phyloP scores from a whole-genome alignment of 2,113 vertebrate genomes.

The Pteruthius melanotis region DNA sequence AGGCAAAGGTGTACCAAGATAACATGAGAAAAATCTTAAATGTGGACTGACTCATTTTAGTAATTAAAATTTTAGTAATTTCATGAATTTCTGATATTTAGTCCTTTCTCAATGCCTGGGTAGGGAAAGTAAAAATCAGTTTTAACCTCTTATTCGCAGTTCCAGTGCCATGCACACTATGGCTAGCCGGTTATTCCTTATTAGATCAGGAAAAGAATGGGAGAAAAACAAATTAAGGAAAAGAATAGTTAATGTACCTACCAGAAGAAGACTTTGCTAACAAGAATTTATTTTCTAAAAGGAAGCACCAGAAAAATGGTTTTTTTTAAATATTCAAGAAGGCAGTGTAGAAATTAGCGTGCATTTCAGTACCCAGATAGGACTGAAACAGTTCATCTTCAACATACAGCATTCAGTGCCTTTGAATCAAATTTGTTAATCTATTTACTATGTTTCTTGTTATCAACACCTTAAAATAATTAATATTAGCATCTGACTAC shows the following conservation, averaged over 20 bases:
- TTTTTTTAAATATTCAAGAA: background rate
- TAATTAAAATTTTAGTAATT: background rate
- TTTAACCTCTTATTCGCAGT: background rate
- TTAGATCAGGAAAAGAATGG: background rate
- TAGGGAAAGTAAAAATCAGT: background rate
- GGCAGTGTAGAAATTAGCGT: background rate
- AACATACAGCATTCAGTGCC: too few species aligned
- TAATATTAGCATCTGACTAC: background rate
- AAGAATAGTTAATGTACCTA: background rate
- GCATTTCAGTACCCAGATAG: background rate
- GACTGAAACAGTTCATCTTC: background rate
- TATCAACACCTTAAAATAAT: background rate
- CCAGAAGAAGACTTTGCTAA: background rate
- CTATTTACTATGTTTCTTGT: background rate
- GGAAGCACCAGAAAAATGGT: background rate
- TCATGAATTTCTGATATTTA: background rate
- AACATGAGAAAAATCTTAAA: background rate
- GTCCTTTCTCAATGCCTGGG: background rate
- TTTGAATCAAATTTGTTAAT: background rate
- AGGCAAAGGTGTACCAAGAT: background rate
- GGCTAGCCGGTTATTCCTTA: background rate
- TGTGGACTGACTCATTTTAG: background rate
- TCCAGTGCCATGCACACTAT: background rate
- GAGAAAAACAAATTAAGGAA: background rate
- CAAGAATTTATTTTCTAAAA: background rate